A percentile compares a stretch with the other conserved stretches of the same genome.
These are phyloP conservation scores for Megaleporinus macrocephalus DNA, from an alignment of 2,113 vertebrate genomes.

Conservation along the genomic window DNA sequence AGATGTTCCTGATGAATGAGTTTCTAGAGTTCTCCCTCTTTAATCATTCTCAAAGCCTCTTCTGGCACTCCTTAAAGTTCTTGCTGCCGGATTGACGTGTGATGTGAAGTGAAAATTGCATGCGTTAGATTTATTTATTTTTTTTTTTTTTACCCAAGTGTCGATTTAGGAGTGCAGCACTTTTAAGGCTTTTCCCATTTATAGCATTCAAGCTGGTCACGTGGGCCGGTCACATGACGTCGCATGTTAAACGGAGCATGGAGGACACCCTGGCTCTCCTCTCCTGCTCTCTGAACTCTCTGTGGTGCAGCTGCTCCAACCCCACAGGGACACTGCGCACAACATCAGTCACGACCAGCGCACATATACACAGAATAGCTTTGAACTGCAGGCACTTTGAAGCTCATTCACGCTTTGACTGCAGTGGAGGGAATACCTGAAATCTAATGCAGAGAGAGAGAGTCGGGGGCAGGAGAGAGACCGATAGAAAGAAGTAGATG, in stretches of 20 bases:
- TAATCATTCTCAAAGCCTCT: too few species aligned
- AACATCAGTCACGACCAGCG: neutral
- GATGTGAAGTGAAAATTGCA: too few species aligned
- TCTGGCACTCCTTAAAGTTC: too few species aligned
- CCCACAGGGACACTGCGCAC: neutral
- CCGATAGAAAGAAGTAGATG: neutral
- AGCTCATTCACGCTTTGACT: constrained; percentile 30
- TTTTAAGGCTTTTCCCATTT: neutral
- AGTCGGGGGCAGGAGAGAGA: neutral
- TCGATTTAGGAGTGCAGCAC: too few species aligned
- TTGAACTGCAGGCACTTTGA: constrained; percentile 43
- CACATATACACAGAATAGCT: constrained; percentile 22
- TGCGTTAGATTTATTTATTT: too few species aligned
- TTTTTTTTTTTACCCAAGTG: too few species aligned
- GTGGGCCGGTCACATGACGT: neutral
- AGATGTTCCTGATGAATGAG: too few species aligned
- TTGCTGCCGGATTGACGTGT: too few species aligned
- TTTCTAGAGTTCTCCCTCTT: too few species aligned
- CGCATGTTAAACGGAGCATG: neutral
- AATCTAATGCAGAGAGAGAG: neutral
- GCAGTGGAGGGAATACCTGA: neutral
- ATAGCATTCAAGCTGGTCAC: neutral
- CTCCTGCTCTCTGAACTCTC: neutral
- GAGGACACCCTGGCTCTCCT: neutral
- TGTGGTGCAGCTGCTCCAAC: neutral